Base-by-base conservation (phyloP, 1,140 invertebrate genomes). In the Fopius arisanus region DNA sequence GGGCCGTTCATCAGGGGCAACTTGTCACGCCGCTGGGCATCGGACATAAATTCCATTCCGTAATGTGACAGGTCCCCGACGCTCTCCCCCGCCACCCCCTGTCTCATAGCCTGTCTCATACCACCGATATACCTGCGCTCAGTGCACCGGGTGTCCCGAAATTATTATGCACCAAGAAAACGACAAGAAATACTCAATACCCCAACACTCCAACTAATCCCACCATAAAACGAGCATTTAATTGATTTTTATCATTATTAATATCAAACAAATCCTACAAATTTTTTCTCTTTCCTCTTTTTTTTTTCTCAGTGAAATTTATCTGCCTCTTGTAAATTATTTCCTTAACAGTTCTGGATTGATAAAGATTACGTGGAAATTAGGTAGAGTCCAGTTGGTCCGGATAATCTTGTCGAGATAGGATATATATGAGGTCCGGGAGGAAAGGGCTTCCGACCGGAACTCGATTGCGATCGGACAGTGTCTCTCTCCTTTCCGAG, bases 11-110 rank as follows among this genome's bases (percentile, higher is more conserved):
- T 88, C 87, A 88, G 85, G 84, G 82, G 82, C 84, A 87, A 87
- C 87, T 88, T 88, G 86, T 88, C 87, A 86, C 83, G 86, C 86
- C 86, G 86, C 82, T 88, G 84, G 87, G 86, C 86, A 88, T 86
- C 85, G 84, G 78, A 78, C 86, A 88, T 88, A 88, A 88, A 88
- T 88, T 86, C 81, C 80, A 77, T 79, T 79, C 81, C 78, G 85
- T 88, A 88, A 88, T 88, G 85, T 88, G 87, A 88, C 87, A 86
- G 86, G 81, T 86, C 85, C 77, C 63, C 59, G 67, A 65, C 77
- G 31, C 37, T 69, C 69, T 63, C 33, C 28, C 72, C 29, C 67
- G 14, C 63, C 14, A 26, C 23, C 37, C 54, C 65, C 48, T 59
- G 31, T 41, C 63, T 72, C n/a, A n/a, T n/a, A n/a, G n/a, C n/a